Conservation (phyloP, 2,797 vertebrate genomes). For the Prionace glauca region DNA sequence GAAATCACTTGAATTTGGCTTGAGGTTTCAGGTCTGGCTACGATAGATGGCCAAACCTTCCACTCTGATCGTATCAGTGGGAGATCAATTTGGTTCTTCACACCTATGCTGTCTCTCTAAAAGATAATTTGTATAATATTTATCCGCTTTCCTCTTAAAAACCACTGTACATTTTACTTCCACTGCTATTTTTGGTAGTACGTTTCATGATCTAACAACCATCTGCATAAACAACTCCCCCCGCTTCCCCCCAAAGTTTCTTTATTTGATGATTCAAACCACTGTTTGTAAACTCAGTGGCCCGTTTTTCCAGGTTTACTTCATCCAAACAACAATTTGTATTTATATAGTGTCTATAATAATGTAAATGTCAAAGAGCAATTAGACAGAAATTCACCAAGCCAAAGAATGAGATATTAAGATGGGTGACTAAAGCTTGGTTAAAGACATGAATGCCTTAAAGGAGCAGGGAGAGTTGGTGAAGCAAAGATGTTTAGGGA, state of each 20-base stretch:
- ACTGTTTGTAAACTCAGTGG: neutral
- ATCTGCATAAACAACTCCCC: neutral
- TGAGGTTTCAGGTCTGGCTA: neutral
- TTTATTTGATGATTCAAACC: neutral
- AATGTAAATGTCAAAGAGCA: too few species aligned
- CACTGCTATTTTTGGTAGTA: neutral
- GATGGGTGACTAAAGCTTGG: too few species aligned
- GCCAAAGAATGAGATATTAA: too few species aligned
- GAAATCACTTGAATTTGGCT: neutral
- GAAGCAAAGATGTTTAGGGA: neutral
- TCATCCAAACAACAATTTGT: neutral
- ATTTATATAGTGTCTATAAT: neutral
- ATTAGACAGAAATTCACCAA: too few species aligned
- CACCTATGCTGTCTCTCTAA: neutral
- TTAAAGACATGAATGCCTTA: neutral
- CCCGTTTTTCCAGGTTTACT: neutral
- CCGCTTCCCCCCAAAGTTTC: neutral
- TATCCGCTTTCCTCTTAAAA: neutral
- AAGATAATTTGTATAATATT: neutral
- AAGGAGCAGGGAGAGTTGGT: neutral
- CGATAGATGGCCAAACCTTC: neutral
- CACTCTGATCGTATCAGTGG: neutral
- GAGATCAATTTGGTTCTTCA: neutral
- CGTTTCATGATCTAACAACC: neutral
- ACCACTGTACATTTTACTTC: neutral